Evolutionary conservation across 2,888 invertebrate species (phyloP).

Genomic region (Mantis religiosa): DNA sequence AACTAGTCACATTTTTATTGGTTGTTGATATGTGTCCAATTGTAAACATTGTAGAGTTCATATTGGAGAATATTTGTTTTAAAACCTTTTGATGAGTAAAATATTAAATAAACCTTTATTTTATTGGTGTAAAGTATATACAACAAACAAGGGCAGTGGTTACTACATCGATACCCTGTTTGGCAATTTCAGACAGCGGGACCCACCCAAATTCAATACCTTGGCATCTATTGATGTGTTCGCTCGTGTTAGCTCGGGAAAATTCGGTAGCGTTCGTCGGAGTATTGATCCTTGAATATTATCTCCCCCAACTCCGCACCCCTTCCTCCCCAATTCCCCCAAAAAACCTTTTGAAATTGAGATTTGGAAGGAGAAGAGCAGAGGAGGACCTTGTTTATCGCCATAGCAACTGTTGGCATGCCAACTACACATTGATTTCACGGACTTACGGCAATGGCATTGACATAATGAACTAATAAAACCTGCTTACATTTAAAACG

Average conservation of each 20-base stretch:
- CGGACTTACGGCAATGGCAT: conserved; percentile 16
- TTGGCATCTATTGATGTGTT: conserved; percentile 38
- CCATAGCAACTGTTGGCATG: conserved; percentile 36
- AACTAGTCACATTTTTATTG: neutral
- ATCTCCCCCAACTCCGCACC: conserved; percentile 33
- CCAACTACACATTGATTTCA: conserved; percentile 48
- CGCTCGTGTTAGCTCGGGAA: conserved; percentile 33
- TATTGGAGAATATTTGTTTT: too few species aligned
- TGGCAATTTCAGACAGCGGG: neutral
- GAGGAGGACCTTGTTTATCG: conserved; percentile 26
- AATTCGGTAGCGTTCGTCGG: conserved; percentile 22
- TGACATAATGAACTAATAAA: neutral
- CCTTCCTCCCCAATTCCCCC: conserved; percentile 15
- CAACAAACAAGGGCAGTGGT: too few species aligned
- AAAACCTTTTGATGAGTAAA: too few species aligned
- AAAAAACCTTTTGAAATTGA: conserved; percentile 45
- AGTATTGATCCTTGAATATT: conserved; percentile 42
- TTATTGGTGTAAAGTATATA: too few species aligned
- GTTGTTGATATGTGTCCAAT: too few species aligned
- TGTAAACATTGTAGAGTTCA: too few species aligned
- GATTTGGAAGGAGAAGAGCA: conserved; percentile 45
- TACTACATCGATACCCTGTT: neutral
- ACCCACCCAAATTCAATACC: neutral
- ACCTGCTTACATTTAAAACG: neutral
- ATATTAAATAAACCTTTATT: too few species aligned